Conservation (phyloP, 2,113 vertebrate genomes). For the Pygoscelis antarcticus region DNA sequence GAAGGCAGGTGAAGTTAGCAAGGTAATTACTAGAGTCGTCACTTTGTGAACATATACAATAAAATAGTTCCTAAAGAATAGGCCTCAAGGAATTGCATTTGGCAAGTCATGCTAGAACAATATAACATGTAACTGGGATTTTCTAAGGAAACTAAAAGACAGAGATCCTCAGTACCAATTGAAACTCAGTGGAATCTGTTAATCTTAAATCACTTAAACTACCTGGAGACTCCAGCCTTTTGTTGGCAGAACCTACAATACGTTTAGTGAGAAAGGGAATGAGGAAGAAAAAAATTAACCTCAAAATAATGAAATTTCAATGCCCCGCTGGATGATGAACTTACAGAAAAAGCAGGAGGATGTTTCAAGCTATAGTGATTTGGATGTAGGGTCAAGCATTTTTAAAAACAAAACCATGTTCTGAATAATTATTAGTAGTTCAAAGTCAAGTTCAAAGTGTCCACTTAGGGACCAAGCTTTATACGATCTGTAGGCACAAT, state of each 20-base stretch:
- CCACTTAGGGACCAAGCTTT: not conserved
- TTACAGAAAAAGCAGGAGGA: not conserved
- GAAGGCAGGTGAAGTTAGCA: not conserved
- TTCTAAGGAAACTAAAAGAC: not conserved
- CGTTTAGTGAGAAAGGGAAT: not conserved
- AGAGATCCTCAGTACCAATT: not conserved
- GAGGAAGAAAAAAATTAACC: not conserved
- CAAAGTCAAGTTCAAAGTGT: not conserved
- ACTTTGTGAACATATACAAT: not conserved
- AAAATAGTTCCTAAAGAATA: not conserved
- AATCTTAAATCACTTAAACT: not conserved
- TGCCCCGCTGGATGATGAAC: not conserved
- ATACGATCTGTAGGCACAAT: not conserved
- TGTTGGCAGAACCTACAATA: not conserved
- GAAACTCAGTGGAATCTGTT: not conserved
- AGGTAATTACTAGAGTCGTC: constrained; percentile 14
- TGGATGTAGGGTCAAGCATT: not conserved
- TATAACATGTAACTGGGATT: not conserved
- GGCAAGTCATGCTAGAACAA: constrained; percentile 17
- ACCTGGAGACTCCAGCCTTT: not conserved
- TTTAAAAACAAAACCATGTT: not conserved
- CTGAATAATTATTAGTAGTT: not conserved
- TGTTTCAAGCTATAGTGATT: not conserved
- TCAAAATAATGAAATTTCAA: not conserved
- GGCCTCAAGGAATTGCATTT: not conserved